Percentiles rank a stretch among this genome's conserved stretches.
Evolutionary conservation across 2,888 invertebrate genomes (phyloP).

Genomic region (Aquatica leii): DNA sequence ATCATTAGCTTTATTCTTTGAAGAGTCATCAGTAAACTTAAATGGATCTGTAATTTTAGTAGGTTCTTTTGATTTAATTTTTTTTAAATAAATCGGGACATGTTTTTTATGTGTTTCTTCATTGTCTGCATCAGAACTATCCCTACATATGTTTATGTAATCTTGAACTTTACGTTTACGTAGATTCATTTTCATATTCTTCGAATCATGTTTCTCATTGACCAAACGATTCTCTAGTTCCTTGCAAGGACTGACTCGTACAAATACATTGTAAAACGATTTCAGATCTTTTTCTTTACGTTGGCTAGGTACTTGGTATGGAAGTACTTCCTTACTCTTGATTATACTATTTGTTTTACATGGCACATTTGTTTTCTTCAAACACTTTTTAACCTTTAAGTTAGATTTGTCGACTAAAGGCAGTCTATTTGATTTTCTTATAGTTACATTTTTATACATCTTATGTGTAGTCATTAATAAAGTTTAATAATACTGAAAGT

Average conservation of each 20-base stretch:
- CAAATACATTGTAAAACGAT: no score
- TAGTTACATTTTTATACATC: neutral
- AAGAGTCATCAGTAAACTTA: conserved; percentile 1
- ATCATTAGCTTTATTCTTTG: conserved; percentile 18
- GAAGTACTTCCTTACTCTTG: no score
- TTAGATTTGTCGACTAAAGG: conserved; percentile 9
- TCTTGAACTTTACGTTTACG: conserved; percentile 24
- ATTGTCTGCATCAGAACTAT: neutral
- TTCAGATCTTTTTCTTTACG: no score
- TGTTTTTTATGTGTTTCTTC: conserved; percentile 21
- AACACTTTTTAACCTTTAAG: no score
- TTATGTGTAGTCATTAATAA: neutral
- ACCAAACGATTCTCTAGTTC: neutral
- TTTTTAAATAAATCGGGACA: conserved; percentile 40
- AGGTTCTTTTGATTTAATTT: neutral
- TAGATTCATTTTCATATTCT: conserved; percentile 1
- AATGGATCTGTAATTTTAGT: conserved; percentile 11
- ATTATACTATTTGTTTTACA: no score
- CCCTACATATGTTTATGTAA: conserved; percentile 30
- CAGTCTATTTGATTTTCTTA: neutral
- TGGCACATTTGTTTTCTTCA: no score
- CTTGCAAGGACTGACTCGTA: neutral
- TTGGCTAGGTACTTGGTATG: no score
- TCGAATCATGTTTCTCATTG: neutral
- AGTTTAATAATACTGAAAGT: no score